Conservation (phyloP, 2,113 vertebrate genomes). For the Osmerus mordax region DNA sequence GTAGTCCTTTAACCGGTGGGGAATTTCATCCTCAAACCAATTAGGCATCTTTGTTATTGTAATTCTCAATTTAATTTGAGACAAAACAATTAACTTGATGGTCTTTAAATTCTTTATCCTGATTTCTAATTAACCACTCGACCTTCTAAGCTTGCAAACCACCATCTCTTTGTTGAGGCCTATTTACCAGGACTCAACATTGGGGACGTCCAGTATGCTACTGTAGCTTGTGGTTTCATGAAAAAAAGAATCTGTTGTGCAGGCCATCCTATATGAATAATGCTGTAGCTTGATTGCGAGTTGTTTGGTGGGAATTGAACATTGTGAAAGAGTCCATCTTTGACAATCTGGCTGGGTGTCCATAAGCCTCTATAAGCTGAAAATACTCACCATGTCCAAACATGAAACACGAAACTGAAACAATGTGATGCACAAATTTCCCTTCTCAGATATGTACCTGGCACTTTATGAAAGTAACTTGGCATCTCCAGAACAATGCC, state of each 20-base stretch:
- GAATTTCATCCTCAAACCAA: slow-evolving; percentile 17
- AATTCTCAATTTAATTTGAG: slow-evolving; percentile 1
- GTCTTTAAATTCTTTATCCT: slow-evolving; percentile 6
- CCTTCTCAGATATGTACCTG: too few relatives aligned
- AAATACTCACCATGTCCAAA: not conserved
- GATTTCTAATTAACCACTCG: slow-evolving; percentile 11
- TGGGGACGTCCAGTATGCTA: not conserved
- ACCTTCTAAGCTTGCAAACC: not conserved
- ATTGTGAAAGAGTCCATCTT: not conserved
- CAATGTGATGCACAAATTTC: too few relatives aligned
- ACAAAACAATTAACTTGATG: slow-evolving; percentile 7
- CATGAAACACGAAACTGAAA: not conserved
- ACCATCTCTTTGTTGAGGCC: not conserved
- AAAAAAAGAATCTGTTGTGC: too few relatives aligned
- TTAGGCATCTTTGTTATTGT: slow-evolving; percentile 11
- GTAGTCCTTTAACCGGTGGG: not conserved
- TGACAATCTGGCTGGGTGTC: not conserved
- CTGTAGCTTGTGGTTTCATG: too few relatives aligned
- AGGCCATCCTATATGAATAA: not conserved
- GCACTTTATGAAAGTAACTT: too few relatives aligned
- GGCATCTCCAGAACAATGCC: not conserved
- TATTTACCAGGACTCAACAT: not conserved
- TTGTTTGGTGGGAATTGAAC: not conserved
- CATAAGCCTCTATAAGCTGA: not conserved
- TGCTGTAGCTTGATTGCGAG: slow-evolving; percentile 18